Percentiles rank a stretch among this genome's conserved stretches.
Evolutionary conservation across 2,113 vertebrate genomes (phyloP).

Genomic region (Crotalus viridis): DNA sequence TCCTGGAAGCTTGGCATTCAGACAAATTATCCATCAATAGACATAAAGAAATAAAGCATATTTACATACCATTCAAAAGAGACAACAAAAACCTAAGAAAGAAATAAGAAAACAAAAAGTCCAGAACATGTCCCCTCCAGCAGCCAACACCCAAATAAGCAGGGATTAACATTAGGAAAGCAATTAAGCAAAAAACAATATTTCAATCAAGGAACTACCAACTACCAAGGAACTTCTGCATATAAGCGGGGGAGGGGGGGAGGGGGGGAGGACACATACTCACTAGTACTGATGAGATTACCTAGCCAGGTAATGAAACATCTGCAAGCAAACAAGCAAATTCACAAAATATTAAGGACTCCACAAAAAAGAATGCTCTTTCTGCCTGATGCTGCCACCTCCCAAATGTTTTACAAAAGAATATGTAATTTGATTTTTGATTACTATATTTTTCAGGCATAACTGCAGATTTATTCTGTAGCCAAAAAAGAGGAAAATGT

Average conservation of each 20-base stretch:
- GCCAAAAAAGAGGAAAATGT: background rate
- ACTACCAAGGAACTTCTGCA: background rate
- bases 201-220: background rate
- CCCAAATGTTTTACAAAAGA: background rate
- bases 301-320: background rate
- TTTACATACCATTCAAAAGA: background rate
- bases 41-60: background rate
- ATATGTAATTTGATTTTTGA: background rate
- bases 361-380: background rate
- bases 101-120: background rate
- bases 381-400: background rate
- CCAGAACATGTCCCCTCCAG: background rate
- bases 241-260: background rate
- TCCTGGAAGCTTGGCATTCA: background rate
- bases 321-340: background rate
- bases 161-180: background rate
- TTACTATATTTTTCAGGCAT: background rate
- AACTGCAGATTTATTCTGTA: background rate
- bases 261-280: background rate
- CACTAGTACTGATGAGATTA: background rate
- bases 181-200: background rate
- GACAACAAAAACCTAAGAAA: background rate
- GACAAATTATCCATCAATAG: background rate
- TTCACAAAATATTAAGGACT: background rate
- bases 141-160: background rate